Evolutionary conservation across 2,113 vertebrate genomes (phyloP).

Genomic region (Synodontis membranacea): DNA sequence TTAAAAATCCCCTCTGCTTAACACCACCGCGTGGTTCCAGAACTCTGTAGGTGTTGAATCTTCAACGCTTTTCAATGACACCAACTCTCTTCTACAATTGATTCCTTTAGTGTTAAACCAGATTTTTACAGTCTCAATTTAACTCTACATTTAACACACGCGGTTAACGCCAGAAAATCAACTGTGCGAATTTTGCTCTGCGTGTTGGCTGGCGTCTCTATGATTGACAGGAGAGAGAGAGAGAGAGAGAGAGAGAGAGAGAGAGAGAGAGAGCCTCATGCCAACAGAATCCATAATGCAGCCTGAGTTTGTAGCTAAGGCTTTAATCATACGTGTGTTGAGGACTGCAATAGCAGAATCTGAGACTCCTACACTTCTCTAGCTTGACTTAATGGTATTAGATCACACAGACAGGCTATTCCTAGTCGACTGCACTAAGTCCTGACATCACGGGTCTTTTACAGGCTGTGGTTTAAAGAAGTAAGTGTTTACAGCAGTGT

Average conservation of each 20-base stretch:
- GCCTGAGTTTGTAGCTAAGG: background rate
- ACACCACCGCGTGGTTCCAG: too few species aligned
- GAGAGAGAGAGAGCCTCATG: background rate
- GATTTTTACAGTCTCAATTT: too few species aligned
- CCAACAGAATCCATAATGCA: background rate
- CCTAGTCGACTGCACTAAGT: background rate
- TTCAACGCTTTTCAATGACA: too few species aligned
- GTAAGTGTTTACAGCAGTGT: background rate
- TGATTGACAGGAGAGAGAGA: background rate
- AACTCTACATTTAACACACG: too few species aligned
- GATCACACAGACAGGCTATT: background rate
- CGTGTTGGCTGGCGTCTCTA: background rate
- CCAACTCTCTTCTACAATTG: too few species aligned
- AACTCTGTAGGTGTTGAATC: too few species aligned
- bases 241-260: too few species aligned
- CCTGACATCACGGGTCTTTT: background rate
- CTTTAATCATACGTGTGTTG: background rate
- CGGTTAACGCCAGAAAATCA: too few species aligned
- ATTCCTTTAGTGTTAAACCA: too few species aligned
- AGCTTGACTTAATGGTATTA: background rate
- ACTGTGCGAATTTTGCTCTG: too few species aligned
- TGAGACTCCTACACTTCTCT: background rate
- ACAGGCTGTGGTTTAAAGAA: background rate
- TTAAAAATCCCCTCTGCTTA: too few species aligned
- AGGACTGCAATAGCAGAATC: background rate